Evolutionary conservation across 2,113 vertebrate genomes (phyloP).

Genomic region (Rafetus swinhoei): DNA sequence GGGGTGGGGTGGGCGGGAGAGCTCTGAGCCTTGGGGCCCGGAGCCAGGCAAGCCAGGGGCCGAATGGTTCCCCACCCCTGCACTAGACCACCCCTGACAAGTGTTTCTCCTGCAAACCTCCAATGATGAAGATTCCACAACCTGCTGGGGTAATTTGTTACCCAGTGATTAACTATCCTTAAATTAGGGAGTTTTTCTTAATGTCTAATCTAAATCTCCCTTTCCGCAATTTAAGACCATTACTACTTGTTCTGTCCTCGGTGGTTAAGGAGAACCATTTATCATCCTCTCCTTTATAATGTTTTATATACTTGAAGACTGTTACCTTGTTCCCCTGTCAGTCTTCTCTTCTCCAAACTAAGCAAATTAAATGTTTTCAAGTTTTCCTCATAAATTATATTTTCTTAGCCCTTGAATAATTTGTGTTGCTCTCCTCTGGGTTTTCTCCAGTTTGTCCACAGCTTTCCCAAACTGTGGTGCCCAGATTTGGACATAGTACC

Average conservation of each 20-base stretch:
- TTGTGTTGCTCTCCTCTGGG: neutral
- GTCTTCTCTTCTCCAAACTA: no score
- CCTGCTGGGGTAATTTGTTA: neutral
- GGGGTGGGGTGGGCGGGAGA: no score
- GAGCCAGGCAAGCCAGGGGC: no score
- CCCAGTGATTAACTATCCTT: neutral
- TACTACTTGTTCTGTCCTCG: neutral
- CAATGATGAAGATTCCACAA: neutral
- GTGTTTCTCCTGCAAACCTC: neutral
- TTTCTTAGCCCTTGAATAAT: neutral
- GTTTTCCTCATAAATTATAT: neutral
- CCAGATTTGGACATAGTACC: neutral
- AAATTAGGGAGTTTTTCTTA: neutral
- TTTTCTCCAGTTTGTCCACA: neutral
- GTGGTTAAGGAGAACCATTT: neutral
- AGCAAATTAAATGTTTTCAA: neutral
- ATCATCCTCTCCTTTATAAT: neutral
- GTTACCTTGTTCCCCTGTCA: neutral
- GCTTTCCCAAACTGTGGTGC: neutral
- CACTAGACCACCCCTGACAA: no score
- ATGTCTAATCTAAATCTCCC: neutral
- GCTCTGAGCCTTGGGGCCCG: no score
- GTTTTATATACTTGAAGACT: neutral
- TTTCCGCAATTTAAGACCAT: neutral
- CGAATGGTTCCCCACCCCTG: no score